phyloP scores from a whole-genome alignment of 2,113 vertebrate genomes.

The Agapornis roseicollis region DNA sequence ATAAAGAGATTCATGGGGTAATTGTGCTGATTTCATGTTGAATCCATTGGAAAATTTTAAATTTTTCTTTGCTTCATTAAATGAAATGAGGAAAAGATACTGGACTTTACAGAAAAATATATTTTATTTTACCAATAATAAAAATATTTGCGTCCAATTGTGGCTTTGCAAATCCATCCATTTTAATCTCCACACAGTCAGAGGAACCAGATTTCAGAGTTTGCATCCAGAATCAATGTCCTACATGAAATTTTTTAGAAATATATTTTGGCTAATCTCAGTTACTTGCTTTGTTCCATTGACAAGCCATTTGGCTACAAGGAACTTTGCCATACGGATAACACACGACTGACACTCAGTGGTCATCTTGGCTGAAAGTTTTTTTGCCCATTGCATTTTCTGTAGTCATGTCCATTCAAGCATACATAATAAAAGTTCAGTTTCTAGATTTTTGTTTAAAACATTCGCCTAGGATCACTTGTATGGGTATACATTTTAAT shows the following conservation, averaged over 20 bases:
- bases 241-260: background rate
- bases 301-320: background rate
- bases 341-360: background rate
- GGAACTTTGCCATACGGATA: background rate
- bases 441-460: conserved; percentile 46
- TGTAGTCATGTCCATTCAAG: conserved; percentile 21
- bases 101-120: background rate
- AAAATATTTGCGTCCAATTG: background rate
- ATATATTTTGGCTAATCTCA: background rate
- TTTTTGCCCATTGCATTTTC: background rate
- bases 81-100: background rate
- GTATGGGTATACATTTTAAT: background rate
- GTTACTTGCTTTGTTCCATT: background rate
- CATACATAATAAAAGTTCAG: conserved; percentile 23
- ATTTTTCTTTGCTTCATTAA: background rate
- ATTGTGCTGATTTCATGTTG: background rate
- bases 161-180: background rate
- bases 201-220: background rate
- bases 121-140: background rate
- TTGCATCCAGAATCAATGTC: background rate
- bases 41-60: background rate
- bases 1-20: background rate
- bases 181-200: background rate
- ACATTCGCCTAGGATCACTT: conserved; percentile 1
- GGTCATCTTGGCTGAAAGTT: background rate